Evolutionary conservation across 2,113 vertebrate genomes (phyloP).

Genomic region (Alaudala cheleensis): DNA sequence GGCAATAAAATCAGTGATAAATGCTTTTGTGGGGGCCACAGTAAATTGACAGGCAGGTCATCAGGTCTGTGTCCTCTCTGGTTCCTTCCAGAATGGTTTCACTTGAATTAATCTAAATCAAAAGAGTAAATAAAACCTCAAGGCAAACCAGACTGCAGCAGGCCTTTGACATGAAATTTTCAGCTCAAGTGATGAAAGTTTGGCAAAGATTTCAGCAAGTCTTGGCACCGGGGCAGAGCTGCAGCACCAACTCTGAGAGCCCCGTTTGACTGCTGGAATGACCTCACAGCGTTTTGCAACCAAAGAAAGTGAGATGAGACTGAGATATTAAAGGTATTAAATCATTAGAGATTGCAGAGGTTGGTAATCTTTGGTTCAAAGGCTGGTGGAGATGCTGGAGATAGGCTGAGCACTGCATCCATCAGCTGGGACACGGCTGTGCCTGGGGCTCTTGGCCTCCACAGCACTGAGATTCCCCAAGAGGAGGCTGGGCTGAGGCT

Average conservation of each 20-base stretch:
- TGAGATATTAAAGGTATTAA: constrained; percentile 41
- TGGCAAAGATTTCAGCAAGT: background rate
- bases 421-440: background rate
- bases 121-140: background rate
- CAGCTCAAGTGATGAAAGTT: background rate
- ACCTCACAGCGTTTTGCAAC: constrained; percentile 43
- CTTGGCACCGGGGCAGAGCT: background rate
- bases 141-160: background rate
- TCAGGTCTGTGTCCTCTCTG: background rate
- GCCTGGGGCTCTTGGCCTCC: background rate
- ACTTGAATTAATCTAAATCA: background rate
- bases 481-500: background rate
- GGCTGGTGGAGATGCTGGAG: constrained; percentile 17
- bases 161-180: background rate
- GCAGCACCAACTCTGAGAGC: background rate
- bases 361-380: constrained; percentile 8
- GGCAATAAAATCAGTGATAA: background rate
- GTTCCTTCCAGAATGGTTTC: background rate
- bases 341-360: constrained; percentile 34
- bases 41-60: background rate
- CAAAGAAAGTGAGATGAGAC: constrained; percentile 56
- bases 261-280: background rate
- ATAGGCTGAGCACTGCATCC: background rate
- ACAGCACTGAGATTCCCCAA: rapidly evolving
- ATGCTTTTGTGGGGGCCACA: background rate